phyloP scores from a whole-genome alignment of 2,888 invertebrate genomes.

The Sympetrum striolatum region DNA sequence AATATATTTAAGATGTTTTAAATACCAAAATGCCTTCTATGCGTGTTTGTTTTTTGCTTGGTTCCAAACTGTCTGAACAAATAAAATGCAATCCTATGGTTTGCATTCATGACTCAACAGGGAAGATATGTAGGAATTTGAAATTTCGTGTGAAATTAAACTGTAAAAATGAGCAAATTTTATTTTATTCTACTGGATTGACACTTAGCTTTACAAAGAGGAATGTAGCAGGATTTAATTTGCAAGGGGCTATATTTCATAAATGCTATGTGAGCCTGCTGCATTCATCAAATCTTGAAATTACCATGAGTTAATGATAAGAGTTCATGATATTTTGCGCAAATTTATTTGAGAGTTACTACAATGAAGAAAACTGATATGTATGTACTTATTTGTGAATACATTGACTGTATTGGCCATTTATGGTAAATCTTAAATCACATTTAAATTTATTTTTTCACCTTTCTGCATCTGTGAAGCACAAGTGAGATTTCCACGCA shows the following conservation, averaged over 20 bases:
- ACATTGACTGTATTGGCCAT: conserved; percentile 40
- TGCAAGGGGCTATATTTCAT: neutral
- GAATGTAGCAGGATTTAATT: conserved; percentile 25
- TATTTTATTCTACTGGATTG: conserved; percentile 41
- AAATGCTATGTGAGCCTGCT: conserved; percentile 23
- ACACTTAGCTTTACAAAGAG: conserved; percentile 17
- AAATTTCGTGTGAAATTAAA: conserved; percentile 28
- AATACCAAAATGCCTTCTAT: conserved; percentile 44
- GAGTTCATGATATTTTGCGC: conserved; percentile 12
- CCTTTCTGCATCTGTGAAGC: conserved; percentile 44
- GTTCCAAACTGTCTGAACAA: conserved; percentile 23
- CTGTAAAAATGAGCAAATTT: conserved; percentile 34
- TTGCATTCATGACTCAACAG: conserved; percentile 26
- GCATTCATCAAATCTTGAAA: conserved; percentile 15
- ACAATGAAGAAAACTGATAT: conserved; percentile 24
- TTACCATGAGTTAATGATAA: conserved; percentile 9
- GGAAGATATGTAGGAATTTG: conserved; percentile 21
- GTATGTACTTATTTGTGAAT: conserved; percentile 41
- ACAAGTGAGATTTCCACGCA: conserved; percentile 45
- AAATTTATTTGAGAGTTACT: conserved; percentile 31
- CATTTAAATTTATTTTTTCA: conserved; percentile 43
- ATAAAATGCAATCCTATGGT: conserved; percentile 20
- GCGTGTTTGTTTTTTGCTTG: conserved; percentile 27
- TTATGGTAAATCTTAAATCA: conserved; percentile 40
- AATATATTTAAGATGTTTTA: conserved; percentile 43